Evolutionary conservation across 1,140 invertebrate genomes (phyloP).

Genomic region (Bursaphelenchus mucronatus): DNA sequence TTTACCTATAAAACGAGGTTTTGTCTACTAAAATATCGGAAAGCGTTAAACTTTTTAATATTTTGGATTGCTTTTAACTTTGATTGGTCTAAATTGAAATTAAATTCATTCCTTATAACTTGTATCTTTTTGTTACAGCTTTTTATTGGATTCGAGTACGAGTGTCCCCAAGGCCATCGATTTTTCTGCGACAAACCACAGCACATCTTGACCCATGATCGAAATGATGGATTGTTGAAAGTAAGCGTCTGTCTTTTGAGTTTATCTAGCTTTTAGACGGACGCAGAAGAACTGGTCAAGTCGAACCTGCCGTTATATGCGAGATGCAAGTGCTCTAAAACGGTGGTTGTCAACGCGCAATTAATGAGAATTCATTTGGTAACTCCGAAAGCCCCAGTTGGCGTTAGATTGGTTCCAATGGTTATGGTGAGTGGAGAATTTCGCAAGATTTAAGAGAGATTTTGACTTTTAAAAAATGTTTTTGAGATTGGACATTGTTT

Average conservation of each 20-base stretch:
- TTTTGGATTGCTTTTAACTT: no score
- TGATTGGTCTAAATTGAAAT: neutral
- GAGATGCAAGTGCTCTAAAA: constrained; percentile 64
- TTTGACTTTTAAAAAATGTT: no score
- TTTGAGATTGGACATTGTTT: no score
- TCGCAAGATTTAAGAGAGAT: no score
- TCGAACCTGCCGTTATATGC: constrained; percentile 53
- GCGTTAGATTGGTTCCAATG: constrained; percentile 66
- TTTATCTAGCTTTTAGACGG: constrained; percentile 34
- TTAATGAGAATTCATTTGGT: constrained; percentile 87
- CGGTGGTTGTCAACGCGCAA: constrained; percentile 69
- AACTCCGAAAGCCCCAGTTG: constrained; percentile 81
- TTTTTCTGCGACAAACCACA: constrained; percentile 88
- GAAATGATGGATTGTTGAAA: constrained; percentile 71
- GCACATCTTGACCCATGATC: constrained; percentile 74
- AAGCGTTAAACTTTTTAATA: no score
- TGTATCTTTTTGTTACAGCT: constrained; percentile 66
- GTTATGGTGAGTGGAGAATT: constrained; percentile 28
- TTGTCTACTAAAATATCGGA: no score
- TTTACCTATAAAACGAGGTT: no score
- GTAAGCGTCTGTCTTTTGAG: constrained; percentile 48
- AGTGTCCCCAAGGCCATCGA: constrained; percentile 86
- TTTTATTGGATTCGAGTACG: constrained; percentile 92
- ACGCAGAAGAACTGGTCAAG: constrained; percentile 27
- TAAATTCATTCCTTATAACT: constrained; percentile 1